Evolutionary conservation across 2,888 invertebrate species (phyloP).

Genomic region (Taenaris catops): DNA sequence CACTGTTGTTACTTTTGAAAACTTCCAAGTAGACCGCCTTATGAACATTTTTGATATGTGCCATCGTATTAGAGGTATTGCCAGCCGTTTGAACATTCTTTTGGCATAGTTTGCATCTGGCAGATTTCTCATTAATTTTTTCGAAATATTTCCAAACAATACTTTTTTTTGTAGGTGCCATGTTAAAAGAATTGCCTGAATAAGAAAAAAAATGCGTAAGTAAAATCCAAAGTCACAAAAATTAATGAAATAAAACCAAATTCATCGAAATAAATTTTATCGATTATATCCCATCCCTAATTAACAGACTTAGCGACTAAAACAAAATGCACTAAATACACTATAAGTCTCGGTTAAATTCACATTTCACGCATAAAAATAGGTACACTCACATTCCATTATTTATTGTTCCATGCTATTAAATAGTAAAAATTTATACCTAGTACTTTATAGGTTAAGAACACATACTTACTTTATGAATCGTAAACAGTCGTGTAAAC

Average conservation of each 20-base stretch:
- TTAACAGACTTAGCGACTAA: background rate
- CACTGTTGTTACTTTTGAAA: constrained; percentile 13
- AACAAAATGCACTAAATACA: background rate
- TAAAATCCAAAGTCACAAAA: background rate
- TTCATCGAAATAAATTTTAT: background rate
- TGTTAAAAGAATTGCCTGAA: constrained; percentile 3
- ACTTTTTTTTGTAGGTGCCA: constrained; percentile 5
- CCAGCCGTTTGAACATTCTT: constrained; percentile 27
- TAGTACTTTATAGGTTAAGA: constrained; percentile 1
- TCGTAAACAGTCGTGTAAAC: background rate
- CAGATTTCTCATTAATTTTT: constrained; percentile 23
- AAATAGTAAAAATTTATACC: constrained; percentile 1
- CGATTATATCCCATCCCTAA: constrained; percentile 2
- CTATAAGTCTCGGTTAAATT: background rate
- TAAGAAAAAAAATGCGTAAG: background rate
- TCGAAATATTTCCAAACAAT: constrained; percentile 18
- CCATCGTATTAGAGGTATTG: constrained; percentile 27
- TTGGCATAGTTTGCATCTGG: constrained; percentile 28
- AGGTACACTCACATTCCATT: background rate
- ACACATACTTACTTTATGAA: constrained; percentile 2
- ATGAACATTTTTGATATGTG: constrained; percentile 27
- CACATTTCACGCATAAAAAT: background rate
- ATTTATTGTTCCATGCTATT: constrained; percentile 4
- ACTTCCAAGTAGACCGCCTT: constrained; percentile 25
- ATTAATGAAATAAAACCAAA: constrained; percentile 1